Percentiles rank a stretch among this genome's conserved stretches.
Evolutionary conservation across 2,797 vertebrate species (phyloP).

Genomic region (Hephaestus fuliginosus): DNA sequence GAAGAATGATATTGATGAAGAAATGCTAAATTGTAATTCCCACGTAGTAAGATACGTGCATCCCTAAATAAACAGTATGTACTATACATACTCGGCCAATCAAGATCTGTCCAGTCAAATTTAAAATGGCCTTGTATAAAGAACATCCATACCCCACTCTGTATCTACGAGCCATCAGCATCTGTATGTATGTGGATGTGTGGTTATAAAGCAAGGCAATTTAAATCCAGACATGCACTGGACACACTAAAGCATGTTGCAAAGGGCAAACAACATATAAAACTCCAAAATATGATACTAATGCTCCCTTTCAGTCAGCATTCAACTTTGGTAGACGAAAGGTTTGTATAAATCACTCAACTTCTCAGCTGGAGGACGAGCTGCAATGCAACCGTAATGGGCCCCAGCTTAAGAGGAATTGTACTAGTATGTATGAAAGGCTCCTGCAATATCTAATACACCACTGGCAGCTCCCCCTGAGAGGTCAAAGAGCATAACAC

Average conservation of each 20-base stretch:
- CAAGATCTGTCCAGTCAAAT: not conserved
- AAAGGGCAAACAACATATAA: not conserved
- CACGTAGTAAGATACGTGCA: too few relatives aligned
- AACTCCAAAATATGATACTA: not conserved
- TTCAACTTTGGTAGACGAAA: not conserved
- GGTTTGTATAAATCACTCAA: not conserved
- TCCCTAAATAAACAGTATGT: too few relatives aligned
- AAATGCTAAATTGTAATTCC: not conserved
- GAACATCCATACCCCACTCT: not conserved
- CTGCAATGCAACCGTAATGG: slow-evolving; percentile 1
- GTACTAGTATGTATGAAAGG: not conserved
- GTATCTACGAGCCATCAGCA: not conserved
- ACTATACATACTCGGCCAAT: too few relatives aligned
- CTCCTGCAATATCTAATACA: not conserved
- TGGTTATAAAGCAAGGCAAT: not conserved
- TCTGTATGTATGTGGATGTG: not conserved
- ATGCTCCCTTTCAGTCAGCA: not conserved
- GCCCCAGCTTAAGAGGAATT: not conserved
- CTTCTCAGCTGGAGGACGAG: not conserved
- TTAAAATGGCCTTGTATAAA: not conserved
- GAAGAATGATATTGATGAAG: not conserved
- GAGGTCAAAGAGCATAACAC: not conserved
- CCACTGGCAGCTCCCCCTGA: not conserved
- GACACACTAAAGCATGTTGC: not conserved
- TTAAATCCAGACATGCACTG: not conserved